Percentiles rank a stretch among this genome's conserved stretches.
Evolutionary conservation across 2,888 invertebrate species (phyloP).

Genomic region (Cosmia trapezina): DNA sequence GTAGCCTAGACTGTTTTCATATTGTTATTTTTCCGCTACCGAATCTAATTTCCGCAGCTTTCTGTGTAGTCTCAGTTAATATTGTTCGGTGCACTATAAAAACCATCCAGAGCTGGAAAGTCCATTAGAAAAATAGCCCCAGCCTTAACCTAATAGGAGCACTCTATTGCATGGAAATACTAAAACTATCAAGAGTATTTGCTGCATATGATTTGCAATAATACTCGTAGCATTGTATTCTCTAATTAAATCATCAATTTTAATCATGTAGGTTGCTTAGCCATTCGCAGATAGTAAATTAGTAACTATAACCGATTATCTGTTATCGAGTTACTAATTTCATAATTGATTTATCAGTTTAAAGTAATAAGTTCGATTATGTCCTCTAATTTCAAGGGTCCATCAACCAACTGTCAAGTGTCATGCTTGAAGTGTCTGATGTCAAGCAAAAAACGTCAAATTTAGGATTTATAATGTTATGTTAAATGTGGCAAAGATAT

Average conservation of each 20-base stretch:
- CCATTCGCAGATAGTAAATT: not conserved
- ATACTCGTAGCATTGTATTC: not conserved
- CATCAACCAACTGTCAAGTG: no score
- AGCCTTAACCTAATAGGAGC: constrained; percentile 45
- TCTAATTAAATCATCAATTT: constrained; percentile 8
- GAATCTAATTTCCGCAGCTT: constrained; percentile 49
- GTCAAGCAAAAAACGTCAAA: no score
- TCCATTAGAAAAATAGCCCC: constrained; percentile 50
- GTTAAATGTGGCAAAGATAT: no score
- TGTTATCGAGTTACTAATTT: no score
- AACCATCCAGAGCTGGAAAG: constrained; percentile 37
- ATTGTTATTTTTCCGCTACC: constrained; percentile 13
- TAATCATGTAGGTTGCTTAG: constrained; percentile 13
- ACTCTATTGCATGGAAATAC: constrained; percentile 32
- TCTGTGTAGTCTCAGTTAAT: constrained; percentile 42
- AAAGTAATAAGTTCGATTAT: no score
- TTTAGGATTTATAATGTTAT: no score
- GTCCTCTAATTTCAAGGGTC: no score
- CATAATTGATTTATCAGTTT: no score
- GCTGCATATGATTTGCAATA: constrained; percentile 4
- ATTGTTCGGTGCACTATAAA: constrained; percentile 51
- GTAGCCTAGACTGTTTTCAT: constrained; percentile 13
- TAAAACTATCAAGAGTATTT: constrained; percentile 34
- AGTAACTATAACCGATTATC: no score
- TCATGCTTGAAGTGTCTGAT: no score